A percentile compares a stretch with the other conserved stretches of the same genome.
Conservation (phyloP, 2,888 invertebrate genomes). For the Ditula angustiorana region DNA sequence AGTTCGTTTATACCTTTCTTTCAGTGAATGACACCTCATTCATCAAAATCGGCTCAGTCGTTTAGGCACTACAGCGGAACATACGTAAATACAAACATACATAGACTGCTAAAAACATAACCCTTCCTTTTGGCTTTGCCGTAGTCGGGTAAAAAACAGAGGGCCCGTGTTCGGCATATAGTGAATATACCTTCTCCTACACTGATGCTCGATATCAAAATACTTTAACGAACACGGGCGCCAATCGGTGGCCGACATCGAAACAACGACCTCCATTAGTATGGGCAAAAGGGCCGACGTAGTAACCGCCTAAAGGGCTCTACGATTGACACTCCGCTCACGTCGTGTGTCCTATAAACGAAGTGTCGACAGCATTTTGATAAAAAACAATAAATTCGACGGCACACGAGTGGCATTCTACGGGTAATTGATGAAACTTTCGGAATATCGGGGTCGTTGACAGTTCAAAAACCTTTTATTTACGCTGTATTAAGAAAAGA, state of each 20-base stretch:
- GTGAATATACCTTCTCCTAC: too few relatives aligned
- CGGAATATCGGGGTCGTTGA: conserved; percentile 19
- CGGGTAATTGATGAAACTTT: conserved; percentile 12
- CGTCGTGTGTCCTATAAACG: conserved; percentile 17
- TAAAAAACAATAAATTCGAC: conserved; percentile 34
- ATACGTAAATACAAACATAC: too few relatives aligned
- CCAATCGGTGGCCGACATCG: conserved; percentile 18
- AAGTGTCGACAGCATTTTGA: conserved; percentile 14
- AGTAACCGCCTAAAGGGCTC: conserved; percentile 15
- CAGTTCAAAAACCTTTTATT: conserved; percentile 15
- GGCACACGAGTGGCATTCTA: conserved; percentile 18
- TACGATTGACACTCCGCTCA: conserved; percentile 18
- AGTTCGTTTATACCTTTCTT: too few relatives aligned
- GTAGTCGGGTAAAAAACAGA: too few relatives aligned
- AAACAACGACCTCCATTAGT: conserved; percentile 31
- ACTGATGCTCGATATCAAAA: too few relatives aligned
- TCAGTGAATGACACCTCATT: too few relatives aligned
- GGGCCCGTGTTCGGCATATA: too few relatives aligned
- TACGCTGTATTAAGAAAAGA: too few relatives aligned
- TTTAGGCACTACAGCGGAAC: too few relatives aligned
- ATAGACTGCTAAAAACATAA: too few relatives aligned
- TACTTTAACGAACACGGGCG: conserved; percentile 14
- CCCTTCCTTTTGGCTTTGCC: too few relatives aligned
- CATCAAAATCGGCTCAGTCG: too few relatives aligned
- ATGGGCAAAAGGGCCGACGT: conserved; percentile 41